Percentiles rank a stretch among this genome's conserved stretches.
phyloP scores from a whole-genome alignment of 1,140 invertebrate genomes.

The Venturia canescens region DNA sequence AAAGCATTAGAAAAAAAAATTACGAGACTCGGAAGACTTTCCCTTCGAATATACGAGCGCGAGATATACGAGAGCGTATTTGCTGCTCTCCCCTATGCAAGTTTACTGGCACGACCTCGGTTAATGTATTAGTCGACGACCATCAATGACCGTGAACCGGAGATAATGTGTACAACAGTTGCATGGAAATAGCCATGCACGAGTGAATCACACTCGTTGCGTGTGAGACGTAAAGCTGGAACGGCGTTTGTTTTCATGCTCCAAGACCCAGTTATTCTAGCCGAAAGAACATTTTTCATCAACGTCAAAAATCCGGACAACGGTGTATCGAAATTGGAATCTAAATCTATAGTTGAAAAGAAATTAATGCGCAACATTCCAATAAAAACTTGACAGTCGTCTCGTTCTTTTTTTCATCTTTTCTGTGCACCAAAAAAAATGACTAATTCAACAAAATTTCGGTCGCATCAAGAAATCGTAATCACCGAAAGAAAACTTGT shows the following conservation, averaged over 20 bases:
- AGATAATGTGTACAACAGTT: background rate
- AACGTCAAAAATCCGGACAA: background rate
- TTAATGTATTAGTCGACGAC: conserved; percentile 8
- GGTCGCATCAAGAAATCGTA: no score
- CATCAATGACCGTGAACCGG: conserved; percentile 1
- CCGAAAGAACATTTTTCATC: no score
- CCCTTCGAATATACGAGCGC: background rate
- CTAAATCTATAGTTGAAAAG: background rate
- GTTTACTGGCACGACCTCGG: conserved; percentile 17
- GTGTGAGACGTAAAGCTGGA: background rate
- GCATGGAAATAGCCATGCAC: background rate
- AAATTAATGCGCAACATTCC: background rate
- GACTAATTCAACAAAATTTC: no score
- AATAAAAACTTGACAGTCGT: no score
- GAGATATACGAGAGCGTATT: background rate
- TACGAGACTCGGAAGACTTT: background rate
- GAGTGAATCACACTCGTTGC: background rate
- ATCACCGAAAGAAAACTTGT: no score
- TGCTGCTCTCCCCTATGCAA: background rate
- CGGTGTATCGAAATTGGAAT: background rate
- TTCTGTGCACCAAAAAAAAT: no score
- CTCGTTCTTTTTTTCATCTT: no score
- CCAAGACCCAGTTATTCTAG: background rate
- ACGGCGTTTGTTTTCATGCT: background rate
- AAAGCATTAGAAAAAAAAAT: background rate